Evolutionary conservation across 1,140 invertebrate genomes (phyloP).

Genomic region (Magallana gigas): DNA sequence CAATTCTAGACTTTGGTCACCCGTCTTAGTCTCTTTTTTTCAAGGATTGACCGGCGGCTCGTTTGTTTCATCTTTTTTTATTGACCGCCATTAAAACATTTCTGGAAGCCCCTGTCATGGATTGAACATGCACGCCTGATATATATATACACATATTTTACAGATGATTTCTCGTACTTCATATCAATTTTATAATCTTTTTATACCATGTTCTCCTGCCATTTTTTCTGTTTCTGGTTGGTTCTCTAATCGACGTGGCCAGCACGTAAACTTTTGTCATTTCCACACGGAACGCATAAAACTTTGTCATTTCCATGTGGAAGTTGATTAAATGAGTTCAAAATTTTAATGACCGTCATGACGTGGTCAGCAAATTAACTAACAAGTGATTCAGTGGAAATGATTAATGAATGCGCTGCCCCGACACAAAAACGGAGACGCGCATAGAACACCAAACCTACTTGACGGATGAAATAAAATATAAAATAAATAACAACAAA

Average conservation of each 20-base stretch:
- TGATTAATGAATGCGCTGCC: neutral
- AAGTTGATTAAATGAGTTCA: constrained; percentile 24
- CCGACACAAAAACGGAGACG: neutral
- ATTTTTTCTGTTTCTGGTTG: neutral
- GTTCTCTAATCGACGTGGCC: neutral
- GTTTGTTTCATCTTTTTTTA: neutral
- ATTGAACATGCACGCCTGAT: neutral
- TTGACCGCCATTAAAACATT: neutral
- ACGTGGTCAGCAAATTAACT: constrained; percentile 30
- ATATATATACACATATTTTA: neutral
- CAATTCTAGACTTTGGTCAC: neutral
- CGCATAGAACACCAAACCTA: neutral
- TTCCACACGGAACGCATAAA: constrained; percentile 14
- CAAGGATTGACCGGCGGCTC: neutral
- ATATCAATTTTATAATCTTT: neutral
- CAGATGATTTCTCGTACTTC: neutral
- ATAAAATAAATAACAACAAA: neutral
- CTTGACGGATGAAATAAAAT: neutral
- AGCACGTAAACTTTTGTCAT: constrained; percentile 18
- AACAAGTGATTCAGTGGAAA: constrained; percentile 8
- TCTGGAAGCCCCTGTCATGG: neutral
- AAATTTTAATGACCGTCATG: constrained; percentile 13
- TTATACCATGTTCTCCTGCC: neutral
- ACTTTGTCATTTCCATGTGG: constrained; percentile 10
- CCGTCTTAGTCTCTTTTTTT: neutral